Evolutionary conservation across 1,140 invertebrate species (phyloP).

Genomic region (Zaprionus inermis): DNA sequence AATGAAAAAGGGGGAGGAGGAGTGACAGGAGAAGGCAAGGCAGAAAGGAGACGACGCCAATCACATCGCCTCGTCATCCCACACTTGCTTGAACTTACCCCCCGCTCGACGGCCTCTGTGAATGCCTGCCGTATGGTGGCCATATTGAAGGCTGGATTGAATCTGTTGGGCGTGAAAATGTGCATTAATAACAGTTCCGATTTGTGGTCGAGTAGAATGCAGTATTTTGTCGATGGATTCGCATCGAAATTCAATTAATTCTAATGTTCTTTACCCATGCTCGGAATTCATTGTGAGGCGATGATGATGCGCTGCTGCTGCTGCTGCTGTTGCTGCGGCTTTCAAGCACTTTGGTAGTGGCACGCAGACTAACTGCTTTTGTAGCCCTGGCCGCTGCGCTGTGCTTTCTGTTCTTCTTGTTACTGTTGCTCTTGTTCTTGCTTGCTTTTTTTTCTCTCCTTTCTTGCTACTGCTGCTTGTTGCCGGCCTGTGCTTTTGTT

Average conservation of each 20-base stretch:
- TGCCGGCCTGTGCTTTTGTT: slow-evolving; percentile 59
- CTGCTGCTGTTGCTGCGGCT: slow-evolving; percentile 41
- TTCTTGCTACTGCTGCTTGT: slow-evolving; percentile 26
- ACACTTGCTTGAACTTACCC: slow-evolving; percentile 85
- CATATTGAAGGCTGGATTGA: slow-evolving; percentile 95
- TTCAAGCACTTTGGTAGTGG: slow-evolving; percentile 70
- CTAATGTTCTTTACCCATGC: slow-evolving; percentile 71
- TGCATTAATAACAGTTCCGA: slow-evolving; percentile 3
- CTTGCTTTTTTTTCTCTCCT: slow-evolving; percentile 28
- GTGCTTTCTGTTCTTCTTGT: slow-evolving; percentile 21
- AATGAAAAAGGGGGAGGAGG: neutral
- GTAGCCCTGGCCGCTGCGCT: slow-evolving; percentile 19
- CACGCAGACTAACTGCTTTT: slow-evolving; percentile 44
- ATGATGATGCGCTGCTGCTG: slow-evolving; percentile 22
- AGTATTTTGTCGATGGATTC: neutral
- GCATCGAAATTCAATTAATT: neutral
- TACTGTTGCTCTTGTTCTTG: slow-evolving; percentile 26
- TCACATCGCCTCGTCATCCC: too few species aligned
- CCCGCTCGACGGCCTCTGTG: slow-evolving; percentile 96
- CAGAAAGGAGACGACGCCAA: neutral
- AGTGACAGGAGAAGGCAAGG: too few species aligned
- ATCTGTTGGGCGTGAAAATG: slow-evolving; percentile 86
- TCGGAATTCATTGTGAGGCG: slow-evolving; percentile 83
- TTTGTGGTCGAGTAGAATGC: neutral
- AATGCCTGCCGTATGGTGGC: slow-evolving; percentile 96